Base-by-base conservation (phyloP, 1,140 invertebrate species). In the Plectrocnemia conspersa region DNA sequence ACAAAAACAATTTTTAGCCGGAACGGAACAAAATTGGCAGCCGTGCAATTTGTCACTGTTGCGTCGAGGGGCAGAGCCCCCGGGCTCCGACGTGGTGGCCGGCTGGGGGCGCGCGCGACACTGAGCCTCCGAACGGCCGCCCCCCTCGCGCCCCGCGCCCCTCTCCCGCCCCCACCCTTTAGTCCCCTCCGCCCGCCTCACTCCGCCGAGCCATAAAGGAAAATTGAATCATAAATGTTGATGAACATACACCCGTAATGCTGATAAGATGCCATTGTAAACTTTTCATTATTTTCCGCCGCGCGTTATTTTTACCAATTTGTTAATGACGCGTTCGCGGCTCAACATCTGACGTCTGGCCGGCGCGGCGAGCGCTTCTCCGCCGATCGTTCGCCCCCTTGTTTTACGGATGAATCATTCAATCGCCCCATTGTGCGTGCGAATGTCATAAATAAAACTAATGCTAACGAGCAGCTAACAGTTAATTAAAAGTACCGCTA, bases 201-300 rank as follows among this genome's bases (percentile, higher is more conserved):
- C 44, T n/a, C 38, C 6, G 9, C 7, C 25, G 40, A 18, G 40
- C 49, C 54, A 49, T 56, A 54, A 56, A 61, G 58, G 58, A 61
- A 61, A 61, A 61, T 61, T 61, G 58, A 61, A 61, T 61, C 58
- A 56, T 56, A 61, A 61, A 61, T 61, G 58, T 61, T 61, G 58
- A 61, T 61, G 58, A 61, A 61, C 54, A 61, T 53, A 52, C 49
- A 61, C 35, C 58, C 48, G 54, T 54, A 53, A 61, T 56, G 54
- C 50, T 61, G 58, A 61, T 61, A 61, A 61, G 58, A 56, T 60
- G 53, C 58, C 53, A 49, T 52, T 61, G 54, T 54, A 49, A 56
- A 61, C 27, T 61, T 61, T 61, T 56, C 58, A 55, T 60, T 56
- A 56, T 60, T 60, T 56, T 35, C n/a, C n/a, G n/a, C n/a, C n/a